Evolutionary conservation across 1,140 invertebrate species (phyloP).

Genomic region (Procambarus clarkii): DNA sequence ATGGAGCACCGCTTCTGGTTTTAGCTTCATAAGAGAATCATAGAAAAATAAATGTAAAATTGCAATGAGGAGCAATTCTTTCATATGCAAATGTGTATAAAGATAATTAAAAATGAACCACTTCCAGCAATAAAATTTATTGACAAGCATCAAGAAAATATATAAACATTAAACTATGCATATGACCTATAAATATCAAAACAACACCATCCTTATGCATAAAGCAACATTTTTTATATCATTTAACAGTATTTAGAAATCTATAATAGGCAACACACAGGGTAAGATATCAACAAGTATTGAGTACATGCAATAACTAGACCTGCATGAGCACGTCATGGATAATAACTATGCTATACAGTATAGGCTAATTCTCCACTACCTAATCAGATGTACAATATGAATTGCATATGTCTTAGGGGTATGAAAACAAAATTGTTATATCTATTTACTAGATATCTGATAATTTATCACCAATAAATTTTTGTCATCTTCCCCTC

Average conservation of each 20-base stretch:
- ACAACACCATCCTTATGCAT: conserved; percentile 60
- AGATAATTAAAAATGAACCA: not conserved
- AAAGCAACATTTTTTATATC: conserved; percentile 57
- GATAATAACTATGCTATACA: not conserved
- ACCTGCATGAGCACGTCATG: conserved; percentile 32
- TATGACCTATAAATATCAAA: conserved; percentile 67
- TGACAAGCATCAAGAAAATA: conserved; percentile 64
- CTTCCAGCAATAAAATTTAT: conserved; percentile 40
- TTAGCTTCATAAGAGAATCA: too few relatives aligned
- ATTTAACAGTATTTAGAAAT: conserved; percentile 40
- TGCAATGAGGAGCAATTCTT: too few relatives aligned
- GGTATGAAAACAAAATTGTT: conserved; percentile 16
- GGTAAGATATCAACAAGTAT: conserved; percentile 38
- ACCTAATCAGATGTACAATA: conserved; percentile 42
- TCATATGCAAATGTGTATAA: too few relatives aligned
- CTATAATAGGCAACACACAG: conserved; percentile 53
- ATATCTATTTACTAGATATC: not conserved
- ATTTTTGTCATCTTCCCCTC: conserved; percentile 27
- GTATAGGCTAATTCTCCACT: conserved; percentile 8
- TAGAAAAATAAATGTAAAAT: too few relatives aligned
- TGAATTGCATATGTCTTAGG: conserved; percentile 27
- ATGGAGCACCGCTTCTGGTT: too few relatives aligned
- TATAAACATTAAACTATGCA: conserved; percentile 67
- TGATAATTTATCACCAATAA: conserved; percentile 18
- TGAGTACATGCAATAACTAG: conserved; percentile 37